Conservation (phyloP, 2,888 invertebrate species). For the Pammene aurita region DNA sequence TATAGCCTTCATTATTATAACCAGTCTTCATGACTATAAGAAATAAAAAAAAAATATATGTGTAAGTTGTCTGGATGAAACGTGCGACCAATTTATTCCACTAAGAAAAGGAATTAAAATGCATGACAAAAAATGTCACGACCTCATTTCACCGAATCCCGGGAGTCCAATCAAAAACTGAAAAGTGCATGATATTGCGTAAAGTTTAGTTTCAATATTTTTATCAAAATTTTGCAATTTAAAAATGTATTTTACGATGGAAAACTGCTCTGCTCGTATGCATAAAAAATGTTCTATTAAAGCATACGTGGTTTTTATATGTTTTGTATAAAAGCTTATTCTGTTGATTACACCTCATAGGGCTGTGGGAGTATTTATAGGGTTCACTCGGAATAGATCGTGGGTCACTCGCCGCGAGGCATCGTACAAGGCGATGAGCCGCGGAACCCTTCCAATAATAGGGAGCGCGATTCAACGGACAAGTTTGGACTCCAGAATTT, state of each 20-base stretch:
- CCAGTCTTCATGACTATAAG: too few species aligned
- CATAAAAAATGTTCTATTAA: slow-evolving; percentile 28
- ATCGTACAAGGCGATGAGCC: slow-evolving; percentile 17
- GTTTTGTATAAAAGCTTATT: slow-evolving; percentile 20
- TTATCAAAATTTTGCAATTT: slow-evolving; percentile 13
- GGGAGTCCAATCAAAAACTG: slow-evolving; percentile 23
- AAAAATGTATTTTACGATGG: slow-evolving; percentile 29
- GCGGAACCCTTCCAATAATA: slow-evolving; percentile 26
- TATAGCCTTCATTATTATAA: background rate
- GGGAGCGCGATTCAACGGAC: slow-evolving; percentile 9
- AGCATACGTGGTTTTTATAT: slow-evolving; percentile 12
- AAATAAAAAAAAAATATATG: background rate
- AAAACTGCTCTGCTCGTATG: slow-evolving; percentile 23
- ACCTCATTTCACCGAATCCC: slow-evolving; percentile 13
- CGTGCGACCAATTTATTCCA: background rate
- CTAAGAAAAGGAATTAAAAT: slow-evolving; percentile 1
- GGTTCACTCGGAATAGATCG: slow-evolving; percentile 33
- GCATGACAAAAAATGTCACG: slow-evolving; percentile 1
- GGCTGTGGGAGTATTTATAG: slow-evolving; percentile 33
- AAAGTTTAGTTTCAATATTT: slow-evolving; percentile 18
- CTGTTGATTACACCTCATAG: slow-evolving; percentile 34
- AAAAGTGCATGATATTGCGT: slow-evolving; percentile 23
- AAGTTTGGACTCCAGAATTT: slow-evolving; percentile 23
- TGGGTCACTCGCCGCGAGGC: slow-evolving; percentile 36
- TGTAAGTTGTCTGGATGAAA: background rate